Evolutionary conservation across 2,797 vertebrate genomes (phyloP), one percentile per base, ranked within the genome.

Genomic region (Aeoliscus strigatus): DNA sequence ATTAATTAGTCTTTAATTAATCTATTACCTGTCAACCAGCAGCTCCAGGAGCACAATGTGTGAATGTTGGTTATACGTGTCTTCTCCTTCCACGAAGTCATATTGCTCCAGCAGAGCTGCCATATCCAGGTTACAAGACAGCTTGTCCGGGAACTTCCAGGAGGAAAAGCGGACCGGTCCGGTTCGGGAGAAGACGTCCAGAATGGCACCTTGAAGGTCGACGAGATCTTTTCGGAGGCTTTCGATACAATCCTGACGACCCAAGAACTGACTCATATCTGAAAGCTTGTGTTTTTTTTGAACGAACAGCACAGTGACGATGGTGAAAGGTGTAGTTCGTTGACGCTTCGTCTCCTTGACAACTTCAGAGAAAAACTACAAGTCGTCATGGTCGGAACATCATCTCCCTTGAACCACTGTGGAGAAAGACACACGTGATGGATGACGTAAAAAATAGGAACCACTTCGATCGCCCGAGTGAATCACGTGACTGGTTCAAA

Each of bases 121-220:
- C 62, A 98, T 76, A 39, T 97, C 93, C 64, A 98, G 70, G 27
- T 92, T 86, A 42, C 91, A 94, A 6, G 94, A 91, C 2, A 85
- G 44, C 25, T 89, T 91, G 66, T 97, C 90, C 0, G 94, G 95
- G 63, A 93, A 97, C 71, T 96, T 98, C 94, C 95, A 97, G 13
- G 94, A 96, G 5, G 90, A 83, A 39, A 75, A 85, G 7, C 70
- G 84, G 15, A 92, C 83, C 0, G 92, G 88, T 23, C 95, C 93
- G 0, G 90, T 87, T 10, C 86, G 80, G 0, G 93, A 94, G 50
- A 91, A 85, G 1, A 96, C 91, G 1, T 93, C 91, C 39, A 92
- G 47, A 14, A 94, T 79, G 14, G 86, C 76, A 0, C 88, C 90
- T 56, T 97, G 93, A 11, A 97, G 83, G 65, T 97, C 93, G 0